phyloP scores from a whole-genome alignment of 2,113 vertebrate genomes.

The Crotalus horridus region DNA sequence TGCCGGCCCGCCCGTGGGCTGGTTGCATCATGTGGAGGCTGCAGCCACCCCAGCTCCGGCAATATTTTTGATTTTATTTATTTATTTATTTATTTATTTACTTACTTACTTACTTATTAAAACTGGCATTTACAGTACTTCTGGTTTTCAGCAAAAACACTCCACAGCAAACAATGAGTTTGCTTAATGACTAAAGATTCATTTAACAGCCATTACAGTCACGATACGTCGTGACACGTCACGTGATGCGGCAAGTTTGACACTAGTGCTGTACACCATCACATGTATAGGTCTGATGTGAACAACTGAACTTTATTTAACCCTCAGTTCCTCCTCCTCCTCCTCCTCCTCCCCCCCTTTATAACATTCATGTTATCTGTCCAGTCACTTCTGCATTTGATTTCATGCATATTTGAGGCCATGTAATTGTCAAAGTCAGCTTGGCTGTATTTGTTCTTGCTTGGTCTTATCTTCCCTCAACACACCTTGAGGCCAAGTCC shows the following conservation, averaged over 20 bases:
- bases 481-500: not conserved
- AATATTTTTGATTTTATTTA: too few relatives aligned
- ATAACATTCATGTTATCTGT: not conserved
- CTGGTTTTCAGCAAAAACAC: too few relatives aligned
- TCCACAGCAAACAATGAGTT: too few relatives aligned
- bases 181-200: too few relatives aligned
- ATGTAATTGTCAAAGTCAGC: not conserved
- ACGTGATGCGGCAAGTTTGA: too few relatives aligned
- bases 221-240: too few relatives aligned
- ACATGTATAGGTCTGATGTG: not conserved
- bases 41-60: fast-evolving
- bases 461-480: not conserved
- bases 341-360: not conserved
- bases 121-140: too few relatives aligned
- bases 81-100: too few relatives aligned
- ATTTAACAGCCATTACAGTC: too few relatives aligned
- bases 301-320: not conserved
- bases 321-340: not conserved
- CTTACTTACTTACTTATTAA: too few relatives aligned
- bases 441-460: not conserved
- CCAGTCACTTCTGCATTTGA: not conserved
- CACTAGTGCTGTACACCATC: not conserved
- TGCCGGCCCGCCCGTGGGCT: too few relatives aligned
- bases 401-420: not conserved
- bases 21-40: too few relatives aligned